Evolutionary conservation across 2,113 vertebrate species (phyloP).

Genomic region (Casuarius casuarius): DNA sequence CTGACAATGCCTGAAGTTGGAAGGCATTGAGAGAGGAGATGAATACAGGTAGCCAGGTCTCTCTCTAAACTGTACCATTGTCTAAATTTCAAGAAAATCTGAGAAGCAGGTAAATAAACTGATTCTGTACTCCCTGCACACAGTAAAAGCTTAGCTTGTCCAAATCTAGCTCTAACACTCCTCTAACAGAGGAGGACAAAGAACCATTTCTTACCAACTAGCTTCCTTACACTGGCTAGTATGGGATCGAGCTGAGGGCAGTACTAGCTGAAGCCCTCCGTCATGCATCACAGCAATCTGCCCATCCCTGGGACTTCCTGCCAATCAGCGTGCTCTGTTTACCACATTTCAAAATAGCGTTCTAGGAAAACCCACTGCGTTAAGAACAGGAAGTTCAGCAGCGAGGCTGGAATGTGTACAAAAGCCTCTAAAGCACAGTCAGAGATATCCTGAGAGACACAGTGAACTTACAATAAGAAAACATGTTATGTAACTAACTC

Average conservation of each 20-base stretch:
- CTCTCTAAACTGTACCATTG: constrained; percentile 5
- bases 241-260: background rate
- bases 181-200: background rate
- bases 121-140: background rate
- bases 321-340: constrained; percentile 26
- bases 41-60: background rate
- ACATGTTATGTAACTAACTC: background rate
- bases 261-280: background rate
- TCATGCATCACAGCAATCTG: background rate
- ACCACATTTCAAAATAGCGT: constrained; percentile 66
- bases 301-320: constrained; percentile 27
- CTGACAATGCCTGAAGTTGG: constrained; percentile 82
- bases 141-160: background rate
- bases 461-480: constrained; percentile 42
- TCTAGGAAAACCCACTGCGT: constrained; percentile 71
- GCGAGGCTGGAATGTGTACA: constrained; percentile 62
- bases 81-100: background rate
- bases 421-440: constrained; percentile 38
- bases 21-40: constrained; percentile 32
- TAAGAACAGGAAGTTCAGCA: constrained; percentile 74
- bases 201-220: background rate
- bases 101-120: background rate
- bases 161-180: background rate
- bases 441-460: constrained; percentile 56
- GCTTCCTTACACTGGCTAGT: background rate